A percentile compares a stretch with the other conserved stretches of the same genome.
Evolutionary conservation across 2,888 invertebrate species (phyloP).

Genomic region (Thumatha senex): DNA sequence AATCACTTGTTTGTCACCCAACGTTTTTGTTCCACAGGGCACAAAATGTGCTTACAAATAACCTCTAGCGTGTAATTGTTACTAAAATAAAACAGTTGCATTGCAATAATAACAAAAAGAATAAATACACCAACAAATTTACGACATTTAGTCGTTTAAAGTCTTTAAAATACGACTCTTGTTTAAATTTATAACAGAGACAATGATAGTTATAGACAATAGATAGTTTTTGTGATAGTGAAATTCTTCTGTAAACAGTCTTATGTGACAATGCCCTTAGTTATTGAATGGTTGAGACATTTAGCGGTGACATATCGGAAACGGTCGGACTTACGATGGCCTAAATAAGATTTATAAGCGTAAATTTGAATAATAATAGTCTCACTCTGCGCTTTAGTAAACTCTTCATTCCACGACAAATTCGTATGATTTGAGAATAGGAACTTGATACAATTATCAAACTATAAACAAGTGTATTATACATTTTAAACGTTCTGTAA

Average conservation of each 20-base stretch:
- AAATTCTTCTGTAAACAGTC: slow-evolving; percentile 43
- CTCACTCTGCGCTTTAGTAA: slow-evolving; percentile 67
- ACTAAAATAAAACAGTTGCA: slow-evolving; percentile 46
- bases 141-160: slow-evolving; percentile 54
- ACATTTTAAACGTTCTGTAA: slow-evolving; percentile 11
- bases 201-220: slow-evolving; percentile 38
- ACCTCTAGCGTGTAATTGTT: slow-evolving; percentile 53
- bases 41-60: slow-evolving; percentile 46
- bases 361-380: slow-evolving; percentile 56
- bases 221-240: slow-evolving; percentile 27
- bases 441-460: slow-evolving; percentile 14
- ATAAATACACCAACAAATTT: slow-evolving; percentile 58
- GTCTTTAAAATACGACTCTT: slow-evolving; percentile 56
- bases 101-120: slow-evolving; percentile 49
- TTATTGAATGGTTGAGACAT: slow-evolving; percentile 65
- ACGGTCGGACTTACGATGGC: slow-evolving; percentile 60
- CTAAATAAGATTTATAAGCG: slow-evolving; percentile 63
- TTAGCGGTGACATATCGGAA: slow-evolving; percentile 51
- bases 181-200: slow-evolving; percentile 31
- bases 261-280: slow-evolving; percentile 45
- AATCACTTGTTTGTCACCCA: slow-evolving; percentile 74
- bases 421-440: slow-evolving; percentile 11
- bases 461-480: slow-evolving; percentile 16
- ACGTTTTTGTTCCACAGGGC: slow-evolving; percentile 46
- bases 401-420: slow-evolving; percentile 78